These are phyloP conservation scores for Drosophila nigricruria DNA, from an alignment of 2,888 invertebrate species.

Conservation along the genomic window DNA sequence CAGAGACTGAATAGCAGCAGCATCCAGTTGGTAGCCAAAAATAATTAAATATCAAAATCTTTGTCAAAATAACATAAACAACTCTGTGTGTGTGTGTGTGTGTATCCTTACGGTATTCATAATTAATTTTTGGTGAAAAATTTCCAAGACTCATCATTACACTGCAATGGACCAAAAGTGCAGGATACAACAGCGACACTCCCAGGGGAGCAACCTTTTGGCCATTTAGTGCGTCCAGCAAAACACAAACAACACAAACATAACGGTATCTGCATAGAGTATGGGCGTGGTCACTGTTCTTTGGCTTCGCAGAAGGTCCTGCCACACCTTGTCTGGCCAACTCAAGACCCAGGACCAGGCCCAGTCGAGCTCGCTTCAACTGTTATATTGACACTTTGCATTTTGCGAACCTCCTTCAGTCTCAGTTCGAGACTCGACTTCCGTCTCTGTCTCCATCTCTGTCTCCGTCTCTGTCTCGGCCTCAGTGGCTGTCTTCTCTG, in stretches of 20 bases:
- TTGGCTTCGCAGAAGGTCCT: conserved; percentile 44
- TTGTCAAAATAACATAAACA: conserved; percentile 67
- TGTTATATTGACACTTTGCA: conserved; percentile 72
- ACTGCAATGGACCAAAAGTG: conserved; percentile 51
- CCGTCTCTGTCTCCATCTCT: conserved; percentile 12
- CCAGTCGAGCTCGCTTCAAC: conserved; percentile 35
- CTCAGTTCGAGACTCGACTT: conserved; percentile 5
- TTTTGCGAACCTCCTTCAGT: conserved; percentile 25
- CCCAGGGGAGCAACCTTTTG: conserved; percentile 82
- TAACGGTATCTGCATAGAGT: conserved; percentile 46
- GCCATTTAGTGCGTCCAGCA: conserved; percentile 79
- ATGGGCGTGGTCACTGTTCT: conserved; percentile 48
- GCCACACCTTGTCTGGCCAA: conserved; percentile 36
- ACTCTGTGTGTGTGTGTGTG: conserved; percentile 22
- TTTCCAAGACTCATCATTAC: conserved; percentile 77
- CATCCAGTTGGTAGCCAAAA: conserved; percentile 21
- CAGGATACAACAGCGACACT: conserved; percentile 56
- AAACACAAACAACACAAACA: conserved; percentile 47
- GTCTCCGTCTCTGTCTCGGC: conserved; percentile 11
- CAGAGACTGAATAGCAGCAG: neutral
- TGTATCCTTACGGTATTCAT: conserved; percentile 66
- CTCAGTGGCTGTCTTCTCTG: conserved; percentile 2
- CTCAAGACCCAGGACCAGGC: conserved; percentile 29
- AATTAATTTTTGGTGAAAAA: conserved; percentile 80
- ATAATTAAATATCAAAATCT: conserved; percentile 50